Conservation (phyloP, 1,140 invertebrate genomes). For the Caligus rogercresseyi region DNA sequence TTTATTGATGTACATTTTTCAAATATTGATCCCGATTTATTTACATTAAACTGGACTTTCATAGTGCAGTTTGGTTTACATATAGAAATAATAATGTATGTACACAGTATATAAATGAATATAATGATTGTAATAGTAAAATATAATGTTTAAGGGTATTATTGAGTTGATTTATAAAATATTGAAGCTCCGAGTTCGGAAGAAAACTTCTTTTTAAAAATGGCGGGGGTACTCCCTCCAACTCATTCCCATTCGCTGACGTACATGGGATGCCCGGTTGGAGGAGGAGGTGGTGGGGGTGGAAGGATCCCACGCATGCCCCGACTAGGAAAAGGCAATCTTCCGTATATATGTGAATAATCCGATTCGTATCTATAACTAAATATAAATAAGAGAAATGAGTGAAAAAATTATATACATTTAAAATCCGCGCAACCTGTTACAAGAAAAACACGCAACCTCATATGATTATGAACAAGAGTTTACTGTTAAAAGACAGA, state of each 20-base stretch:
- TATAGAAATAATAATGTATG: too few relatives aligned
- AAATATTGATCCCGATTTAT: too few relatives aligned
- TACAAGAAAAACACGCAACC: too few relatives aligned
- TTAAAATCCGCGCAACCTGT: not conserved
- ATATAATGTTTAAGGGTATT: too few relatives aligned
- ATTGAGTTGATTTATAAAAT: too few relatives aligned
- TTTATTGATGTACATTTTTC: too few relatives aligned
- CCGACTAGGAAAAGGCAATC: conserved; percentile 50
- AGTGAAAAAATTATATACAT: not conserved
- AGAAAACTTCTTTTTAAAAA: not conserved
- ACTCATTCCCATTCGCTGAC: conserved; percentile 20
- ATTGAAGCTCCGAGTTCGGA: not conserved
- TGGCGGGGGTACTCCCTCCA: not conserved
- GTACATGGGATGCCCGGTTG: conserved; percentile 11
- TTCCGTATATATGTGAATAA: conserved; percentile 62
- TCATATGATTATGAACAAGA: too few relatives aligned
- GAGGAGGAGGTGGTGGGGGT: not conserved
- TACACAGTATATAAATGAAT: too few relatives aligned
- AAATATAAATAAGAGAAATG: not conserved
- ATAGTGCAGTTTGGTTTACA: too few relatives aligned
- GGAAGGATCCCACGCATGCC: conserved; percentile 25
- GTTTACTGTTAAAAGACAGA: too few relatives aligned
- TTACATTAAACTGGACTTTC: too few relatives aligned
- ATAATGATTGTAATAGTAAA: too few relatives aligned
- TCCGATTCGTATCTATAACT: conserved; percentile 41